These are phyloP conservation scores for Carterocephalus palaemon DNA, from an alignment of 2,888 invertebrate species.

Conservation along the genomic window DNA sequence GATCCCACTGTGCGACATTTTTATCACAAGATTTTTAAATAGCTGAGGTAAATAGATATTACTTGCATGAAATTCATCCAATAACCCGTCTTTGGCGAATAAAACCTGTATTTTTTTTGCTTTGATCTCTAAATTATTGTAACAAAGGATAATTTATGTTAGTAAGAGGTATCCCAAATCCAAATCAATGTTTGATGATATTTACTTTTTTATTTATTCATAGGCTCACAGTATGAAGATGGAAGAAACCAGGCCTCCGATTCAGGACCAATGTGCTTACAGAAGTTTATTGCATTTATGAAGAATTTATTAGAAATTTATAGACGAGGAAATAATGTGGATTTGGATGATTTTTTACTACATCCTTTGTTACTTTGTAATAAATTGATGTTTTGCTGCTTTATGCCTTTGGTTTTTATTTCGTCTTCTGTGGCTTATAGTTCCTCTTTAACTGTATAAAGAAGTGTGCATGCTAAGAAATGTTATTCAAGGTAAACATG, in stretches of 20 bases:
- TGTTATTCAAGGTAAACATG: conserved; percentile 33
- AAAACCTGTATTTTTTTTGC: too few species aligned
- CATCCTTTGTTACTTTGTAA: conserved; percentile 54
- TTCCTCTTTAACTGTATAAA: conserved; percentile 19
- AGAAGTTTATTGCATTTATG: conserved; percentile 63
- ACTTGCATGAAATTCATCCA: too few species aligned
- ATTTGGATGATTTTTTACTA: conserved; percentile 55
- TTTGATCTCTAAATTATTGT: too few species aligned
- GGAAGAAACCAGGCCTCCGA: conserved; percentile 42
- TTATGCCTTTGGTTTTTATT: conserved; percentile 45
- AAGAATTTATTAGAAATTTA: conserved; percentile 42
- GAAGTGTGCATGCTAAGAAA: conserved; percentile 30
- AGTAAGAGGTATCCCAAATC: too few species aligned
- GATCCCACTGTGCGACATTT: too few species aligned
- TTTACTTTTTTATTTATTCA: conserved; percentile 56
- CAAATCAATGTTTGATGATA: conserved; percentile 70
- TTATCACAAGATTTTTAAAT: too few species aligned
- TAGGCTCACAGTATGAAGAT: conserved; percentile 76
- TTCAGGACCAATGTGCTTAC: conserved; percentile 45
- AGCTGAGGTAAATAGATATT: too few species aligned
- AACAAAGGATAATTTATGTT: too few species aligned
- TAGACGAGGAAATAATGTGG: conserved; percentile 51
- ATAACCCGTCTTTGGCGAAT: too few species aligned
- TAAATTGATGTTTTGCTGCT: conserved; percentile 60
- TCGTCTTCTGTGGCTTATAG: conserved; percentile 30